Percentiles rank a stretch among this genome's conserved stretches.
These are phyloP conservation scores for Cydia amplana DNA, from an alignment of 1,140 invertebrate species.

Conservation along the genomic window DNA sequence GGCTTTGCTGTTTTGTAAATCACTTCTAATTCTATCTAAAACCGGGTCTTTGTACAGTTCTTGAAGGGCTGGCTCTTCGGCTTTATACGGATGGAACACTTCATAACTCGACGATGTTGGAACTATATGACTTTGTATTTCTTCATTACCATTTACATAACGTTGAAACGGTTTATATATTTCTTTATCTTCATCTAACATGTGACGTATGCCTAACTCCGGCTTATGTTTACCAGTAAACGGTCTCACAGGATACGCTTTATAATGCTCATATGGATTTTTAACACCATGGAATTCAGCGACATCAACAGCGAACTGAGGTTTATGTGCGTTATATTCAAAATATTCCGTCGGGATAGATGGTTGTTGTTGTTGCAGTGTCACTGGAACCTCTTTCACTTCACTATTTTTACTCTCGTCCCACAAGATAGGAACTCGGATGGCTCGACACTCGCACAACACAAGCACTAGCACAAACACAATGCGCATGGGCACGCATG, in stretches of 20 bases:
- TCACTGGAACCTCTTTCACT: constrained; percentile 42
- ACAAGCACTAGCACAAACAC: constrained; percentile 50
- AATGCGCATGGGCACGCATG: constrained; percentile 46
- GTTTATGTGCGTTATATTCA: constrained; percentile 66
- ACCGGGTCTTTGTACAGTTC: constrained; percentile 70
- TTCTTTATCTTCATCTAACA: constrained; percentile 49
- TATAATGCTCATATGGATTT: constrained; percentile 59
- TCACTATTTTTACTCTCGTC: constrained; percentile 62
- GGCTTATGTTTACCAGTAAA: constrained; percentile 54
- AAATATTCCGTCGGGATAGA: constrained; percentile 61
- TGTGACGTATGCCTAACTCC: constrained; percentile 57
- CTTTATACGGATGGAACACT: constrained; percentile 71
- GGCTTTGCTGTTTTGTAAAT: constrained; percentile 63
- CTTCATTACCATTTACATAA: constrained; percentile 49
- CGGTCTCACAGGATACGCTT: constrained; percentile 58
- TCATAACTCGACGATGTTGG: constrained; percentile 62
- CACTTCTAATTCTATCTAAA: constrained; percentile 66
- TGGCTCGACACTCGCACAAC: constrained; percentile 56
- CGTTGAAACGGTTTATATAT: constrained; percentile 53
- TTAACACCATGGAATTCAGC: constrained; percentile 60
- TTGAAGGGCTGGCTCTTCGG: constrained; percentile 63
- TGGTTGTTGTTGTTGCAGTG: constrained; percentile 36
- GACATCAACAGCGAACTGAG: constrained; percentile 64
- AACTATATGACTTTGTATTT: constrained; percentile 40
- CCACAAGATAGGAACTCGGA: constrained; percentile 66